Evolutionary conservation across 2,888 invertebrate species (phyloP).

Genomic region (Nephrotoma guestfalica): DNA sequence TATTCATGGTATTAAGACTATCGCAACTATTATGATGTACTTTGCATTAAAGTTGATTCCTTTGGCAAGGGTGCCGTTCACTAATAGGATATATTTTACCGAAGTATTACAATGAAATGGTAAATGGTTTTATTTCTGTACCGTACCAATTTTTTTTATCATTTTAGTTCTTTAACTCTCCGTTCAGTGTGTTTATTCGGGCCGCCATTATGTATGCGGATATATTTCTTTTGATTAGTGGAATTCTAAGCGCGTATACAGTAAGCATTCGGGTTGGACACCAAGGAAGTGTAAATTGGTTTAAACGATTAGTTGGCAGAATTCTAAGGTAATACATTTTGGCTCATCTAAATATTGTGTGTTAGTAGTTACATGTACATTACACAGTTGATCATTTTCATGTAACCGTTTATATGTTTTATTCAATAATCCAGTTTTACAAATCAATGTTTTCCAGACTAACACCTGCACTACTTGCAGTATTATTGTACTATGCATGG

Average conservation of each 20-base stretch:
- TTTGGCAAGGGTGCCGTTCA: conserved; percentile 44
- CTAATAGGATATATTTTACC: conserved; percentile 43
- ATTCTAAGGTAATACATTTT: conserved; percentile 38
- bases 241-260: conserved; percentile 46
- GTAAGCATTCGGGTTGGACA: conserved; percentile 38
- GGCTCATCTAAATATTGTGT: conserved; percentile 1
- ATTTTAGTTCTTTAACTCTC: conserved; percentile 38
- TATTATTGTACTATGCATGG: conserved; percentile 51
- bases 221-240: conserved; percentile 50
- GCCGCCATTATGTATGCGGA: conserved; percentile 52
- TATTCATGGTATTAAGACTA: conserved; percentile 54
- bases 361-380: neutral
- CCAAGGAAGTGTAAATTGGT: conserved; percentile 39
- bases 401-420: neutral
- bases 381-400: neutral
- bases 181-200: conserved; percentile 43
- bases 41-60: conserved; percentile 52
- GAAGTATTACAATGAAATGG: conserved; percentile 32
- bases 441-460: conserved; percentile 26
- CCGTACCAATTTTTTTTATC: neutral
- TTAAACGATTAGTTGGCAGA: conserved; percentile 42
- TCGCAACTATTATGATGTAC: conserved; percentile 46
- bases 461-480: conserved; percentile 45
- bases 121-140: neutral
- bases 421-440: neutral